Percentiles rank a stretch among this genome's conserved stretches.
Evolutionary conservation across 2,797 vertebrate genomes (phyloP).

Genomic region (Poecilia gillii): DNA sequence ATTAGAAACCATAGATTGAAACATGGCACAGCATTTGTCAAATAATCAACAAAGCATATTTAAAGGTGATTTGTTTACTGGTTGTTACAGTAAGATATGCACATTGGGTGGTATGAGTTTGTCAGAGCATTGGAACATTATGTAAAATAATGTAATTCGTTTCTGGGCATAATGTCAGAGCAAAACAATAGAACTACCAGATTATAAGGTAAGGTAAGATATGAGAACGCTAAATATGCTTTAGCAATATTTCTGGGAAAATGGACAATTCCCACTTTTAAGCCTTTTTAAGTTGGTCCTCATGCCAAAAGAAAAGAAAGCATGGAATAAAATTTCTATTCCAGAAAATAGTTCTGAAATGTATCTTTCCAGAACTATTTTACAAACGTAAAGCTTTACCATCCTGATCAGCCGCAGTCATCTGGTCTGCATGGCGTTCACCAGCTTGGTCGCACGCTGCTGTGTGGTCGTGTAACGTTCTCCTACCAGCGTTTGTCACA

Average conservation of each 20-base stretch:
- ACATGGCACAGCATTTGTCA: background rate
- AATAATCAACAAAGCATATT: background rate
- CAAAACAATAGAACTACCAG: background rate
- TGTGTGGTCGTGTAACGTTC: background rate
- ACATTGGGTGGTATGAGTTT: background rate
- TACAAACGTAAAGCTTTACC: background rate
- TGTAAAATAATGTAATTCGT: background rate
- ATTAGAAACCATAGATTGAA: slow-evolving; percentile 24
- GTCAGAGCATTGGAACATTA: background rate
- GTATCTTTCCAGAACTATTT: too few relatives aligned
- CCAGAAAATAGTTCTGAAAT: too few relatives aligned
- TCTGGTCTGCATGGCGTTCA: background rate
- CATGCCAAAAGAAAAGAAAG: too few relatives aligned
- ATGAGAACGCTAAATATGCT: background rate
- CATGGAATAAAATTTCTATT: too few relatives aligned
- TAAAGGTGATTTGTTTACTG: background rate
- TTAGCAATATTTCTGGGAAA: background rate
- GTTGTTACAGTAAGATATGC: background rate
- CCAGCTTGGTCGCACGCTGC: background rate
- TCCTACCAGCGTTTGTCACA: background rate
- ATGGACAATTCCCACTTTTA: too few relatives aligned
- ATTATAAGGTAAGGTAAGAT: background rate
- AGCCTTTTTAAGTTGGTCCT: too few relatives aligned
- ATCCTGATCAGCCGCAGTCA: background rate
- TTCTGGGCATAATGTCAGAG: background rate